Base-by-base conservation (phyloP, 2,888 invertebrate genomes). In the Epinotia demarniana region DNA sequence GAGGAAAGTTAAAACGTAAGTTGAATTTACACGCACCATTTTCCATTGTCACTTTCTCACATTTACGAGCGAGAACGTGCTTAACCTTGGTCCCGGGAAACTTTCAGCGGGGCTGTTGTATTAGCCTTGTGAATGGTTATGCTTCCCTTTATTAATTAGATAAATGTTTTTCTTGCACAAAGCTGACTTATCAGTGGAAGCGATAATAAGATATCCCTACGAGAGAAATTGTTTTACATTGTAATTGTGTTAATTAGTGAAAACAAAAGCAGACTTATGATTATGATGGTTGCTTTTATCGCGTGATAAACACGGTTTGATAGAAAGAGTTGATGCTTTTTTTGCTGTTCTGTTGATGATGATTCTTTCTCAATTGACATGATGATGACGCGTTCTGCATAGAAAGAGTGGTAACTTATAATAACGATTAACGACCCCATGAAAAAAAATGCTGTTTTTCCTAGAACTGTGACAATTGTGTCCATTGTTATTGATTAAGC, bases 1-100 rank as follows among this genome's bases (percentile, higher is more conserved):
- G 99, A 95, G 98, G 98, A 94, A 99, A 99, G 95, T 98, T 99
- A 96, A 99, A 99, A 96, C 97, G 98, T 98, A 93, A 95, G 95
- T 94, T 78, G 64, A 77, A 64, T 75, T 77, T 70, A 70, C 72
- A 57, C 49, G 57, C 55, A 58, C 60, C 27, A 75, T 67, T 75
- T 71, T 43, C 62, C 62, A 75, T 71, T 67, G 67, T 67, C 67
- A 75, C 67, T 75, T 75, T 60, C 67, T 18, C 66, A 72, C 57
- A 66, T 64, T 75, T 61, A 61, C 61, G 12, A 66, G 62, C 66
- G 46, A 23, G 18, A 33, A 68, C 49, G 64, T 66, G 49, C 53
- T 39, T 64, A 73, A 73, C 49, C 66, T 53, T 72, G 67, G 67
- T 75, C 61, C 62, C n/a, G 61, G 43, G 60, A 23, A 75, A 71